Evolutionary conservation across 1,140 invertebrate species (phyloP).

Genomic region (Steinernema feltiae): DNA sequence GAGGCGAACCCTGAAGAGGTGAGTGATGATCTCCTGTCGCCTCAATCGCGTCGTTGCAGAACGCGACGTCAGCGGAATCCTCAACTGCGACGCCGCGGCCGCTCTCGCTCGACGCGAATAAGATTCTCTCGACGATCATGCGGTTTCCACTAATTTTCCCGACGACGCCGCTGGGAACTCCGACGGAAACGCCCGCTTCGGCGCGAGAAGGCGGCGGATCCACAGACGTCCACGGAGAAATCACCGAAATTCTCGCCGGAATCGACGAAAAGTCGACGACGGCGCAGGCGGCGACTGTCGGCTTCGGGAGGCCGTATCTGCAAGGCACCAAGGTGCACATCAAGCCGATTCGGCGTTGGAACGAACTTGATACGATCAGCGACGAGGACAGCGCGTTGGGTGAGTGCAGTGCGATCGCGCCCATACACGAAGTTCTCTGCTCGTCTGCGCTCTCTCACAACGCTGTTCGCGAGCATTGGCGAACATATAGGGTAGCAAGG

Average conservation of each 20-base stretch:
- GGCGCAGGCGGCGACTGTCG: not conserved
- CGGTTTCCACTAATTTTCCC: not conserved
- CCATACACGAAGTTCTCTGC: not conserved
- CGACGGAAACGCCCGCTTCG: not conserved
- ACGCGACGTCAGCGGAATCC: not conserved
- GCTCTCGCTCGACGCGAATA: not conserved
- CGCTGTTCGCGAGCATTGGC: too few relatives aligned
- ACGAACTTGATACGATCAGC: not conserved
- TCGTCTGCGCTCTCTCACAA: conserved; percentile 3
- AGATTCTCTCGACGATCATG: conserved; percentile 3
- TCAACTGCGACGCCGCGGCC: not conserved
- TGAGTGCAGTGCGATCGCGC: not conserved
- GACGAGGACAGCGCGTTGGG: not conserved
- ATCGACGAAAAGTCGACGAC: not conserved
- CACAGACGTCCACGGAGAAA: not conserved
- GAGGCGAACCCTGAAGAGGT: not conserved
- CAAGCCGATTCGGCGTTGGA: conserved; percentile 8
- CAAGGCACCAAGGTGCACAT: not conserved
- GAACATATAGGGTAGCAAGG: too few relatives aligned
- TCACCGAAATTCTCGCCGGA: not conserved
- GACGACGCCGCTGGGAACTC: not conserved
- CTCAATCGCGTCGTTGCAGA: not conserved
- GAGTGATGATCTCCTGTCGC: too few relatives aligned
- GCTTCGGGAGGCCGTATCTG: not conserved
- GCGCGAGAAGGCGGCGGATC: not conserved